These are phyloP conservation scores for Crotalus viridis DNA, from an alignment of 2,113 vertebrate genomes.

Conservation along the genomic window DNA sequence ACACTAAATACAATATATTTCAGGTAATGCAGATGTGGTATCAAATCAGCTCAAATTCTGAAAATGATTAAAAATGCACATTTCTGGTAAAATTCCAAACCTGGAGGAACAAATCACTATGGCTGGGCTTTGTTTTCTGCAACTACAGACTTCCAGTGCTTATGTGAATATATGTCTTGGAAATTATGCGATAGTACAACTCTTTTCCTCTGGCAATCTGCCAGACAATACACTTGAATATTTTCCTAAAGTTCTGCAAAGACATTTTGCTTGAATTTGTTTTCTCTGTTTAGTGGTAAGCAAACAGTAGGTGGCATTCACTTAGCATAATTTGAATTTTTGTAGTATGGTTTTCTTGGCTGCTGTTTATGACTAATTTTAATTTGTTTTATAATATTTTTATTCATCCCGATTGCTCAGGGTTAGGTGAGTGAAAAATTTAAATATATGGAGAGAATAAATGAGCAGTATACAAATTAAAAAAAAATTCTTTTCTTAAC, in stretches of 20 bases:
- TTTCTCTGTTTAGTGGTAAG: not conserved
- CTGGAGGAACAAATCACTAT: not conserved
- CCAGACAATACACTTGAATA: not conserved
- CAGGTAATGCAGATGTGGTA: not conserved
- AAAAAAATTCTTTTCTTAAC: not conserved
- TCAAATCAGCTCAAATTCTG: not conserved
- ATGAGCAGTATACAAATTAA: not conserved
- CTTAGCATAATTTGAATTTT: not conserved
- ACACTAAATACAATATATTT: not conserved
- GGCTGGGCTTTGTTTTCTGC: not conserved
- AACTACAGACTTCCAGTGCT: not conserved
- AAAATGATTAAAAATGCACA: not conserved
- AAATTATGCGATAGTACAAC: not conserved
- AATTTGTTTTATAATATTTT: conserved; percentile 12
- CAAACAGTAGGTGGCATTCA: not conserved
- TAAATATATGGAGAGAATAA: not conserved
- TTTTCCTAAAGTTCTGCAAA: not conserved
- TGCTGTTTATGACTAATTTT: not conserved
- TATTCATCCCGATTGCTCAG: not conserved
- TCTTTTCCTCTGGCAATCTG: not conserved
- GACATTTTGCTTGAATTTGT: not conserved
- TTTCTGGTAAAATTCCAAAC: not conserved
- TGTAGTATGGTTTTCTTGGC: not conserved
- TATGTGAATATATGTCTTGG: not conserved
- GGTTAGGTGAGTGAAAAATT: not conserved